A percentile compares a stretch with the other conserved stretches of the same genome.
phyloP scores from a whole-genome alignment of 2,113 vertebrate genomes.

The Hucho hucho region DNA sequence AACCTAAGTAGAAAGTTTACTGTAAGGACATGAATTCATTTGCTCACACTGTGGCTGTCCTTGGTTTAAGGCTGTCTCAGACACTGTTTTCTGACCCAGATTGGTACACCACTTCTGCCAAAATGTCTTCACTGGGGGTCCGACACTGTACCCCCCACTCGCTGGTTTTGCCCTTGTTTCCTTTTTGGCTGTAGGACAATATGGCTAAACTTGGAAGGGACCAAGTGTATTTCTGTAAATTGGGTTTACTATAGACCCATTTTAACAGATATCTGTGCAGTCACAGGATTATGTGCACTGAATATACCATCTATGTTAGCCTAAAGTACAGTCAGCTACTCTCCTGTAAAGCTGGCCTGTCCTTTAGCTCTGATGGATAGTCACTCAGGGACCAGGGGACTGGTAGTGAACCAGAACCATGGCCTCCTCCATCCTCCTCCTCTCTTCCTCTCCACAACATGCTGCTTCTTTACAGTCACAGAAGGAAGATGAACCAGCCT shows the following conservation, averaged over 20 bases:
- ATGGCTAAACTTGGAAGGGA: constrained; percentile 9
- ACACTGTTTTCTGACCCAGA: background rate
- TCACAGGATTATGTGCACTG: background rate
- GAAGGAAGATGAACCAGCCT: constrained; percentile 7
- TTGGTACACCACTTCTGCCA: background rate
- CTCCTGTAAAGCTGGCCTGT: constrained; percentile 27
- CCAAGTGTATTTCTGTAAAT: background rate
- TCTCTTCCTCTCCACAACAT: background rate
- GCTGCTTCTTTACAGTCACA: background rate
- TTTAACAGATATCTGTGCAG: background rate
- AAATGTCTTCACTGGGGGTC: background rate
- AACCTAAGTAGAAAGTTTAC: background rate
- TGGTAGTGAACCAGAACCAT: constrained; percentile 28
- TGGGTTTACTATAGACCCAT: background rate
- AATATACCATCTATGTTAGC: constrained; percentile 8
- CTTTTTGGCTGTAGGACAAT: background rate
- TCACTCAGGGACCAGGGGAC: background rate
- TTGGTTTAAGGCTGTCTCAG: background rate
- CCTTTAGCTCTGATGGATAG: constrained; percentile 45
- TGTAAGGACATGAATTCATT: background rate
- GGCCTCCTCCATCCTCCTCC: constrained; percentile 9
- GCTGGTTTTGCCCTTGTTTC: background rate
- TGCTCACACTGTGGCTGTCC: background rate
- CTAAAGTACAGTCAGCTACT: constrained; percentile 4
- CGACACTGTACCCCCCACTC: background rate